Percentiles rank a stretch among this genome's conserved stretches.
Evolutionary conservation across 1,140 invertebrate species (phyloP).

Genomic region (Anoplolepis gracilipes): DNA sequence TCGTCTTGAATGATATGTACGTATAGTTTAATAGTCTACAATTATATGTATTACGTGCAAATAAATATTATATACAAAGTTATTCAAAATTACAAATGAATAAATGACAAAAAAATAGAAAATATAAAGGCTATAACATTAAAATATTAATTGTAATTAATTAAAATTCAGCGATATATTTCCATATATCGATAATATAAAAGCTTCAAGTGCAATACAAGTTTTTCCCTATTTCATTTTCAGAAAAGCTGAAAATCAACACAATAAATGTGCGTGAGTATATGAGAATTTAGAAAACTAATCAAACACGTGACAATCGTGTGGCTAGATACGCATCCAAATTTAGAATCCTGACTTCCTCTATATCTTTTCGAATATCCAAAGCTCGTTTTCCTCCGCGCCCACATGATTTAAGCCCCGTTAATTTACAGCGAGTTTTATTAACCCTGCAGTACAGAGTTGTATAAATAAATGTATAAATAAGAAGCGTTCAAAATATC

Average conservation of each 20-base stretch:
- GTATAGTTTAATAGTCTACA: neutral
- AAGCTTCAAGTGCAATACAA: neutral
- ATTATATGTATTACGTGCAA: no score
- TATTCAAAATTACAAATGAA: neutral
- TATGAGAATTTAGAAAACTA: constrained; percentile 63
- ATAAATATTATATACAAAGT: no score
- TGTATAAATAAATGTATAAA: neutral
- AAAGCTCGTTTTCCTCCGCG: constrained; percentile 51
- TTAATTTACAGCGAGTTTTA: constrained; percentile 52
- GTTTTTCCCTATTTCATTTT: neutral
- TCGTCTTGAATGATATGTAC: neutral
- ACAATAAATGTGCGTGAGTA: neutral
- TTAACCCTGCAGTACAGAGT: neutral
- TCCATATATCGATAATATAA: neutral
- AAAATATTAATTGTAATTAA: neutral
- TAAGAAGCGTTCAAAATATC: constrained; percentile 5
- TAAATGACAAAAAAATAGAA: neutral
- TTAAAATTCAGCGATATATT: neutral
- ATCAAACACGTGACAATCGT: constrained; percentile 58
- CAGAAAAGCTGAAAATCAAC: constrained; percentile 36
- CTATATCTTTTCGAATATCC: constrained; percentile 6
- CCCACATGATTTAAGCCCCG: constrained; percentile 67
- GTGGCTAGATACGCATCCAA: constrained; percentile 64
- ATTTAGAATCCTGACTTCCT: constrained; percentile 65
- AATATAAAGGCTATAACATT: neutral